Evolutionary conservation across 1,140 invertebrate species (phyloP).

Genomic region (Eueides isabella): DNA sequence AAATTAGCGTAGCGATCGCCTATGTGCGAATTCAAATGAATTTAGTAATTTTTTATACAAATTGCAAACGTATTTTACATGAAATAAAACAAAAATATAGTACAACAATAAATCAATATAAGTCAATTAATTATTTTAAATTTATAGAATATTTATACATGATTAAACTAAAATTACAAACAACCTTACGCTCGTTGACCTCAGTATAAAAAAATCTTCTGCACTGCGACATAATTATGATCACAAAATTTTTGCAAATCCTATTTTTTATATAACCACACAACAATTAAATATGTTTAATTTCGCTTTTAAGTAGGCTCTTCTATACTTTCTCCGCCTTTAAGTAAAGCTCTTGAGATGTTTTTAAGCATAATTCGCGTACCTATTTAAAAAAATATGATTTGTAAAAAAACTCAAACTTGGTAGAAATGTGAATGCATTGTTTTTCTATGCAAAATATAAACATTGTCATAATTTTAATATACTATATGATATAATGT

Average conservation of each 20-base stretch:
- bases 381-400: neutral
- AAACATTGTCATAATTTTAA: too few species aligned
- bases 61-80: too few species aligned
- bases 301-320: neutral
- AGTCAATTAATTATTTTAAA: too few species aligned
- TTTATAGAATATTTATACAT: neutral
- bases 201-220: neutral
- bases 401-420: neutral
- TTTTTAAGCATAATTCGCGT: neutral
- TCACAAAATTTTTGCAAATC: neutral
- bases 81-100: too few species aligned
- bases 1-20: too few species aligned
- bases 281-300: slow-evolving; percentile 2
- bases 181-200: neutral
- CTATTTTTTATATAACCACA: neutral
- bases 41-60: too few species aligned
- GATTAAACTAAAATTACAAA: neutral
- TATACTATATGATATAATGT: too few species aligned
- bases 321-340: too few species aligned
- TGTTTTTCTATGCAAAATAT: too few species aligned
- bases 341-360: slow-evolving; percentile 1
- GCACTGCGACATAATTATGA: neutral
- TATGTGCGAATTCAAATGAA: too few species aligned
- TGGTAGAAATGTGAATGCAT: too few species aligned
- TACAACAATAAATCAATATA: too few species aligned